Percentiles rank a stretch among this genome's conserved stretches.
phyloP scores from a whole-genome alignment of 2,888 invertebrate species.

The Frankliniella intonsa region DNA sequence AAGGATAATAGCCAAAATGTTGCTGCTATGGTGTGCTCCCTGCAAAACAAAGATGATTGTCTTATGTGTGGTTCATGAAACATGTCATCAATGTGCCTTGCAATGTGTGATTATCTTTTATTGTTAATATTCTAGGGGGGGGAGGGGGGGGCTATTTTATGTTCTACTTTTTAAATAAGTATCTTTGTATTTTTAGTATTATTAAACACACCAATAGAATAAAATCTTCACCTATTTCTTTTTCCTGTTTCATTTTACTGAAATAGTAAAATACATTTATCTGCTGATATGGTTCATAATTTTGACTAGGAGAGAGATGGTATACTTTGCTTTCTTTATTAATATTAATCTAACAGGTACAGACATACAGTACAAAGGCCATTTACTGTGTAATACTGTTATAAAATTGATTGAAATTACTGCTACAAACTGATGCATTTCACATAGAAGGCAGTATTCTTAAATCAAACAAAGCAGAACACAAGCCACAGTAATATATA shows the following conservation, averaged over 20 bases:
- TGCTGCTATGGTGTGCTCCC: constrained; percentile 77
- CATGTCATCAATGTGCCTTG: not conserved
- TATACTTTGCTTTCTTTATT: no score
- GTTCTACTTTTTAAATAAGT: no score
- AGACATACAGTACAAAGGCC: not conserved
- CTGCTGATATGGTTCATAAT: no score
- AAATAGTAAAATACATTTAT: no score
- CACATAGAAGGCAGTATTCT: not conserved
- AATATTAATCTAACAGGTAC: constrained; percentile 19
- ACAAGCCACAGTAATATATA: not conserved
- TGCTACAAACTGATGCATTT: not conserved
- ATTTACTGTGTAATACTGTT: not conserved
- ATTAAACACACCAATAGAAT: no score
- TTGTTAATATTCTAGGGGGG: not conserved
- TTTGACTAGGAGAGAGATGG: no score
- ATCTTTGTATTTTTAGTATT: no score
- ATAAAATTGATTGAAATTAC: not conserved
- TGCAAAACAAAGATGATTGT: constrained; percentile 83
- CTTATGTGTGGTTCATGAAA: constrained; percentile 75
- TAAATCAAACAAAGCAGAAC: not conserved
- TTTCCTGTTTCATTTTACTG: no score
- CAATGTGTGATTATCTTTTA: not conserved
- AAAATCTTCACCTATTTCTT: no score
- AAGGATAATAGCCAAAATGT: constrained; percentile 50
- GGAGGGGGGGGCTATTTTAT: no score